Base-by-base conservation (phyloP, 2,888 invertebrate species). In the Gymnosoma rotundatum region DNA sequence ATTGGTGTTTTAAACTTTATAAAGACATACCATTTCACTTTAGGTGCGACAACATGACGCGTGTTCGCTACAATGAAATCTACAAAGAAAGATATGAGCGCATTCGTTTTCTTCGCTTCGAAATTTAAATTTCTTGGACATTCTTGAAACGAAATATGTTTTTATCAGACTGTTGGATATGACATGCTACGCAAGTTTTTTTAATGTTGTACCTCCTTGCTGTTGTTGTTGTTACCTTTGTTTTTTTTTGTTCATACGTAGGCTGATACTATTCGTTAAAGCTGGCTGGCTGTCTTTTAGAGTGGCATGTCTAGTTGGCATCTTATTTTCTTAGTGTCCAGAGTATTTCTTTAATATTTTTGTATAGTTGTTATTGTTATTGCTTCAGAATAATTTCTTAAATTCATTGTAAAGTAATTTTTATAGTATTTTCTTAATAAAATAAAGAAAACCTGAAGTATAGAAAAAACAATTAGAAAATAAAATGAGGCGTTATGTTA, bases 21-120 rank as follows among this genome's bases (percentile, higher is more conserved):
- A 66, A 81, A 84, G 84, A 81, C 81, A 81, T 84, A 61, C 52
- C 74, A 81, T 81, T 84, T 78, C 70, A 81, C 81, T 84, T 81
- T 70, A 78, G 74, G 81, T 81, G 84, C 78, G 74, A 84, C 81
- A 81, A 78, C 73, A 74, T 81, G 84, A 78, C 78, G 78, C 81
- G 81, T 81, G 72, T 67, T 67, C n/a, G 66, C 52, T 61, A 50
- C 54, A 75, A 48, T 42, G 14, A 52, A 54, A 45, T 20, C 45
- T 54, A 61, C 12, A 61, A 60, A 58, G n/a, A 48, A 66, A 80
- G 83, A 83, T 75, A 72, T 64, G 54, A 78, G 74, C 45, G 52
- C 61, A 58, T 80, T 61, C 42, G 66, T 56, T 42, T 76, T 60
- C 10, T 18, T 14, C 14, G 14, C 9, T 50, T n/a, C n/a, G n/a